Conservation (phyloP, 2,797 vertebrate species). For the Bovichtus variegatus region DNA sequence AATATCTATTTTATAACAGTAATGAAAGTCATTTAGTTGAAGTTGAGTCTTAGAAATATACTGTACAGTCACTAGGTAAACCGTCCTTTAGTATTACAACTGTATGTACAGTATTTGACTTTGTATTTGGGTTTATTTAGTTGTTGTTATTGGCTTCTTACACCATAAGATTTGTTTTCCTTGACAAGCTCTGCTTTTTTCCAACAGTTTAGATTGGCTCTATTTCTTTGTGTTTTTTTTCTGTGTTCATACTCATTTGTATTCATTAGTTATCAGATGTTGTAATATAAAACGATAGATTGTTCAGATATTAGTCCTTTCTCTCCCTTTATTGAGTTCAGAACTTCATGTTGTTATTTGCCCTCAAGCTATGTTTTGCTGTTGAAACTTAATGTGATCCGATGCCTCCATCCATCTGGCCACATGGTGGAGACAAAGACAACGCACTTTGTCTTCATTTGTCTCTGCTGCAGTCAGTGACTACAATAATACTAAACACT, state of each 20-base stretch:
- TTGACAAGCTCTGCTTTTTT: background rate
- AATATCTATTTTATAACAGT: background rate
- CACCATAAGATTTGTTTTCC: background rate
- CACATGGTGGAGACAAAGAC: constrained; percentile 69
- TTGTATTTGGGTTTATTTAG: background rate
- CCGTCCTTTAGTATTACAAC: background rate
- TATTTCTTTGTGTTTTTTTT: background rate
- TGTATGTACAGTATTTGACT: background rate
- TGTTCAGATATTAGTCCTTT: constrained; percentile 15
- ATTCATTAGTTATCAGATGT: background rate
- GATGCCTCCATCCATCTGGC: constrained; percentile 15
- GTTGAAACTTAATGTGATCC: background rate
- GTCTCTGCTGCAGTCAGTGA: background rate
- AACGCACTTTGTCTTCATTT: background rate
- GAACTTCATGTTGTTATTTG: background rate
- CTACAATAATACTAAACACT: background rate
- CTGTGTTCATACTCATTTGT: background rate
- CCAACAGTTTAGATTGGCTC: background rate
- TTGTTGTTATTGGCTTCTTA: background rate
- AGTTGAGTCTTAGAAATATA: background rate
- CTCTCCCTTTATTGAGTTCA: constrained; percentile 5
- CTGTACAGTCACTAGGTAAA: background rate
- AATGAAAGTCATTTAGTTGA: background rate
- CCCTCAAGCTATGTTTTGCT: background rate
- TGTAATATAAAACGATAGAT: background rate